Evolutionary conservation across 1,140 invertebrate species (phyloP), one percentile per base, ranked within the genome.

Genomic region (Hylaeus anthracinus): DNA sequence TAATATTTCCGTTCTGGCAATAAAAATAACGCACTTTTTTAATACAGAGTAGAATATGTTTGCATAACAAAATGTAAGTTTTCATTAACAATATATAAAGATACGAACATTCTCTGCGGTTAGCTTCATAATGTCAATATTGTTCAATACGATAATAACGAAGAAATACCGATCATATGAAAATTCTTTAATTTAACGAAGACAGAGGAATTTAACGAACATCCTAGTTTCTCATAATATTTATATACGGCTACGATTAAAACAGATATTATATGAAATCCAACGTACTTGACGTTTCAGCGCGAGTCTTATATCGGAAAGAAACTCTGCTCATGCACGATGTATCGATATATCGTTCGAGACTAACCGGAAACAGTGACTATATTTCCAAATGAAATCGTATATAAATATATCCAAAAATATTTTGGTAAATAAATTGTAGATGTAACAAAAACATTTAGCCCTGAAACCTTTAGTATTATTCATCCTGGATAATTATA

Each of bases 311-410:
- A n/a, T 63, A 4, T 72, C 75, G 72, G 53, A 85, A 86, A 85
- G 80, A 74, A 77, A 56, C 15, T 15, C 55, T 64, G 2, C 12
- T 0, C 15, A 4, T 15, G 0, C 12, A 48, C 71, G 71, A 74
- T 60, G 6, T 15, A 74, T 74, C 78, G 78, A 80, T 80, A 67
- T 80, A 80, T 80, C 78, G 78, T 64, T 72, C 60, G 60, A 79
- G 51, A 56, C n/a, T 14, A 56, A 79, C 77, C 70, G 77, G 77
- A 79, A 72, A 10, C n/a, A 37, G 26, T 10, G 2, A 26, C 12
- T 9, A 26, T 26, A 15, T 41, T n/a, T 2, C 5, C 10, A 1
- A 43, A 51, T 43, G 6, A 39, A 77, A 70, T 55, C 0, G 9
- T 71, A 41, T 14, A 55, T 39, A 77, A 76, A 71, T 14, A 26